phyloP scores from a whole-genome alignment of 2,113 vertebrate genomes.

The Chelonoidis abingdonii region DNA sequence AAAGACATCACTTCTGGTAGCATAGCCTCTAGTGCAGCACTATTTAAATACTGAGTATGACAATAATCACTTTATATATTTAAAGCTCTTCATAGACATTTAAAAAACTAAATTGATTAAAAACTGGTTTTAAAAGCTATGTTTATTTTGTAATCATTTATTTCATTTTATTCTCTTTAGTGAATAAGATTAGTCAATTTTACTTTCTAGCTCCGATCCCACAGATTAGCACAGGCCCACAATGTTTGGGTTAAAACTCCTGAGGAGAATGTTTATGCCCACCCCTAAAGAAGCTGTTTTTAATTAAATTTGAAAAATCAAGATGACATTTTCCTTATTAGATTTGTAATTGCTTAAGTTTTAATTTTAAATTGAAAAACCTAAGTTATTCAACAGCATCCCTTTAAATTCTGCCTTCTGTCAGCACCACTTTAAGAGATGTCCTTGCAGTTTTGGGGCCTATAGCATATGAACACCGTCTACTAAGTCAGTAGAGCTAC shows the following conservation, averaged over 20 bases:
- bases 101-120: background rate
- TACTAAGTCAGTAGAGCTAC: background rate
- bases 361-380: background rate
- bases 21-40: background rate
- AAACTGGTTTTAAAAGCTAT: background rate
- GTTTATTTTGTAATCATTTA: background rate
- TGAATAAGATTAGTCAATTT: background rate
- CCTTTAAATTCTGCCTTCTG: background rate
- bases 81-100: background rate
- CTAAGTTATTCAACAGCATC: background rate
- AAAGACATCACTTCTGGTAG: background rate
- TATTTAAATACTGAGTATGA: background rate
- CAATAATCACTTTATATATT: background rate
- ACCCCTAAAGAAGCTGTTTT: conserved; percentile 16
- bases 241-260: conserved; percentile 14
- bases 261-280: background rate
- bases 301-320: conserved; percentile 44
- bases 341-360: background rate
- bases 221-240: background rate
- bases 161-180: background rate
- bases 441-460: background rate
- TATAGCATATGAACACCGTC: background rate
- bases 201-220: conserved; percentile 3
- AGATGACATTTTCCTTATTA: background rate
- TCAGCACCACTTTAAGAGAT: background rate